Evolutionary conservation across 1,140 invertebrate species (phyloP).

Genomic region (Plodia interpunctella): DNA sequence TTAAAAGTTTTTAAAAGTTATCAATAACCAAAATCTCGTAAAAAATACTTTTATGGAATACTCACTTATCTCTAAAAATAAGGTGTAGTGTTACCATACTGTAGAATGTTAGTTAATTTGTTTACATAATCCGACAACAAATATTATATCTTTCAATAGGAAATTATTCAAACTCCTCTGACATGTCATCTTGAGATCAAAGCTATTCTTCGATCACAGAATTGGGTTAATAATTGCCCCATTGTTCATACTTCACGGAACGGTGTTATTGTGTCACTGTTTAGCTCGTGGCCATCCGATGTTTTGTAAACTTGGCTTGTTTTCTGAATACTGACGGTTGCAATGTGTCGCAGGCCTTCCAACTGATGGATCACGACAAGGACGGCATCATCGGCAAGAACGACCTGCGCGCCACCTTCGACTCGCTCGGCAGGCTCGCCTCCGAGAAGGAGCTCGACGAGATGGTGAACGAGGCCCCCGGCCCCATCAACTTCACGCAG

Average conservation of each 20-base stretch:
- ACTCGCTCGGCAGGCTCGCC: slow-evolving; percentile 93
- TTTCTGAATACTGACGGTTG: neutral
- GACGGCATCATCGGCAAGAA: slow-evolving; percentile 98
- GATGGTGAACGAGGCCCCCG: slow-evolving; percentile 93
- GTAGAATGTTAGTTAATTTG: too few species aligned
- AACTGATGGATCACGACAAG: slow-evolving; percentile 98
- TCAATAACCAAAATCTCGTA: too few species aligned
- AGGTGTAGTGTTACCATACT: too few species aligned
- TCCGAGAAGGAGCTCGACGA: slow-evolving; percentile 94
- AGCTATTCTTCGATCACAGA: neutral
- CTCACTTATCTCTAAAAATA: too few species aligned
- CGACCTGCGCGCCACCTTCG: slow-evolving; percentile 96
- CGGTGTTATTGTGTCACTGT: neutral
- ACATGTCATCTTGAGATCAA: neutral
- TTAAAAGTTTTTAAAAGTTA: too few species aligned
- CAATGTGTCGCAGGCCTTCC: slow-evolving; percentile 87
- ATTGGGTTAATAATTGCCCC: neutral
- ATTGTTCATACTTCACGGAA: neutral
- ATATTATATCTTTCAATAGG: too few species aligned
- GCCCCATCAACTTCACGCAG: slow-evolving; percentile 97
- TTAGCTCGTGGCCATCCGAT: slow-evolving; percentile 22
- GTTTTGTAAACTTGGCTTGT: slow-evolving; percentile 27
- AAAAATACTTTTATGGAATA: too few species aligned
- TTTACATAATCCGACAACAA: too few species aligned
- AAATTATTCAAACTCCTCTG: neutral